phyloP scores from a whole-genome alignment of 2,113 vertebrate genomes.

The Donacobius atricapilla region DNA sequence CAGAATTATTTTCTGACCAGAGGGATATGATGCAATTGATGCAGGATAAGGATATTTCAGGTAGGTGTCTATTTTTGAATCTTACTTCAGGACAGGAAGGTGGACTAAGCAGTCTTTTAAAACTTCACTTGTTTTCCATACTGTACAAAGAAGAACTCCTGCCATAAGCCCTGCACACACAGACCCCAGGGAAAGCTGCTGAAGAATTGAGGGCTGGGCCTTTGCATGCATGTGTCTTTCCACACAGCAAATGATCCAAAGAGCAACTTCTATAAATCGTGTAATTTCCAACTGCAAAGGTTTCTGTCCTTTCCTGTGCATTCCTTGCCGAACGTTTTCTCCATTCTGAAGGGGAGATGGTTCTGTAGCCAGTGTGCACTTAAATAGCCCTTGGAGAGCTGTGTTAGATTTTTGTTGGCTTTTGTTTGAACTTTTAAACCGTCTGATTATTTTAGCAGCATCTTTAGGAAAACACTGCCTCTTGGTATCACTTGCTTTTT shows the following conservation, averaged over 20 bases:
- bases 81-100: background rate
- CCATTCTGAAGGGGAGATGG: background rate
- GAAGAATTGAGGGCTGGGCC: background rate
- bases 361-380: background rate
- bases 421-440: background rate
- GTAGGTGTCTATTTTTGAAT: background rate
- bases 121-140: background rate
- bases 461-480: background rate
- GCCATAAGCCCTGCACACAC: background rate
- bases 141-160: background rate
- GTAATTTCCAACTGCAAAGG: background rate
- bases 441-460: background rate
- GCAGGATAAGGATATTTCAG: background rate
- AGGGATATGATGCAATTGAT: background rate
- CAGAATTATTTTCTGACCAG: background rate
- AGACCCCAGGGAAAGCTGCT: background rate
- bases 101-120: background rate
- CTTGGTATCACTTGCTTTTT: background rate
- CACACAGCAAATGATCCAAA: background rate
- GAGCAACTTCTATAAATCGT: background rate
- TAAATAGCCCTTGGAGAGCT: background rate
- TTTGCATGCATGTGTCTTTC: background rate
- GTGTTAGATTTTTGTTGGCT: background rate
- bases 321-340: background rate
- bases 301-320: background rate